Conservation (phyloP, 2,888 invertebrate genomes). For the Anarsia innoxiella region DNA sequence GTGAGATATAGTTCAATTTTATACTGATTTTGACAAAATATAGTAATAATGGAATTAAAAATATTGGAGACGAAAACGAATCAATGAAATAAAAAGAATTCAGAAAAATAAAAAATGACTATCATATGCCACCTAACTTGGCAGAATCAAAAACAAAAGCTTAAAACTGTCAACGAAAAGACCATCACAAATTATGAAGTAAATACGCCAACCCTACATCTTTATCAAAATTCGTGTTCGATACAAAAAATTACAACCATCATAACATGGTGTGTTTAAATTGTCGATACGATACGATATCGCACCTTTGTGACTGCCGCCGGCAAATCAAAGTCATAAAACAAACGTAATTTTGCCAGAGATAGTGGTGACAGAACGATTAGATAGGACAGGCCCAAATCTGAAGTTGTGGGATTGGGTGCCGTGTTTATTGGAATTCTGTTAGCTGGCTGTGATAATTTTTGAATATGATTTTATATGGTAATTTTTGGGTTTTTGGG, state of each 20-base stretch:
- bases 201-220: constrained; percentile 9
- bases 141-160: no score
- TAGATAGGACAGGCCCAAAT: constrained; percentile 67
- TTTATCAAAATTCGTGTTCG: constrained; percentile 66
- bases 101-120: no score
- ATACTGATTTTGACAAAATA: no score
- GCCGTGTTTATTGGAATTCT: constrained; percentile 61
- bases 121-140: no score
- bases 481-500: no score
- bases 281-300: constrained; percentile 49
- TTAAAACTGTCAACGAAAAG: no score
- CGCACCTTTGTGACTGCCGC: constrained; percentile 63
- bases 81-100: no score
- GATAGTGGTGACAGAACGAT: constrained; percentile 49
- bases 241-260: constrained; percentile 71
- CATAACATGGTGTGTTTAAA: constrained; percentile 64
- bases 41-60: no score
- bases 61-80: no score
- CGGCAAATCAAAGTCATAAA: constrained; percentile 72
- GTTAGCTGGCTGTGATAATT: no score
- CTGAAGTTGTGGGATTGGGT: constrained; percentile 66
- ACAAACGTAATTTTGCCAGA: constrained; percentile 68
- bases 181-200: background rate
- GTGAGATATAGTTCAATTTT: no score
- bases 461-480: no score